Conservation (phyloP, 2,113 vertebrate species). For the Eretmodus cyanostictus region DNA sequence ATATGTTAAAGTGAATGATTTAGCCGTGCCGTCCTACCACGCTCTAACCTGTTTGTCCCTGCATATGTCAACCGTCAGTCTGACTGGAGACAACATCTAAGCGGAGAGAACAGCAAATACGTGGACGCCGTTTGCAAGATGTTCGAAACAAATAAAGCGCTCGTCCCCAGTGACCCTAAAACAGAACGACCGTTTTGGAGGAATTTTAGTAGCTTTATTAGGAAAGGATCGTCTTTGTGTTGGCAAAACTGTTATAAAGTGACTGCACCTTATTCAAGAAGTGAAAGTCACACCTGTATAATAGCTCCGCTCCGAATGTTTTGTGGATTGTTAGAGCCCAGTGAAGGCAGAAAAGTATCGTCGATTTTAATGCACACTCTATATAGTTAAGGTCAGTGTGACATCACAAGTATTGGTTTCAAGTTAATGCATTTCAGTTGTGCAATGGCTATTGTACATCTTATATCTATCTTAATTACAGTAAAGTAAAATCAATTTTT, state of each 20-base stretch:
- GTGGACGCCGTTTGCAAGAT: neutral
- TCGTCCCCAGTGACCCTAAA: conserved; percentile 7
- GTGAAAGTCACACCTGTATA: neutral
- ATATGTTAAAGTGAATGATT: conserved; percentile 65
- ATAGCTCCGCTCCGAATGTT: neutral
- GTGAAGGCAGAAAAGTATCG: neutral
- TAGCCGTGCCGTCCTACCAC: conserved; percentile 44
- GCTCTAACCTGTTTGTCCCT: conserved; percentile 58
- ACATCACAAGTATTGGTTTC: neutral
- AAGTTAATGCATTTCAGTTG: neutral
- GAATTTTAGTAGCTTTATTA: neutral
- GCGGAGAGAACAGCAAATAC: neutral
- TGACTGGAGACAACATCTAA: conserved; percentile 9
- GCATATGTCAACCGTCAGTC: conserved; percentile 26
- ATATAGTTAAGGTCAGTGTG: neutral
- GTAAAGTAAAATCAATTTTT: neutral
- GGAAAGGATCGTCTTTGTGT: neutral
- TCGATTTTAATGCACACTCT: neutral
- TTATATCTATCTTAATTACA: neutral
- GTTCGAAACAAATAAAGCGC: neutral
- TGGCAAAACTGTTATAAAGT: neutral
- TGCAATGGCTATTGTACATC: neutral
- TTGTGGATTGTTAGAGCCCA: neutral
- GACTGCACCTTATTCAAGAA: neutral
- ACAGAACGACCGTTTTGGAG: neutral